These are phyloP conservation scores for Dryoscopus gambensis DNA, from an alignment of 2,113 vertebrate species.

Conservation along the genomic window DNA sequence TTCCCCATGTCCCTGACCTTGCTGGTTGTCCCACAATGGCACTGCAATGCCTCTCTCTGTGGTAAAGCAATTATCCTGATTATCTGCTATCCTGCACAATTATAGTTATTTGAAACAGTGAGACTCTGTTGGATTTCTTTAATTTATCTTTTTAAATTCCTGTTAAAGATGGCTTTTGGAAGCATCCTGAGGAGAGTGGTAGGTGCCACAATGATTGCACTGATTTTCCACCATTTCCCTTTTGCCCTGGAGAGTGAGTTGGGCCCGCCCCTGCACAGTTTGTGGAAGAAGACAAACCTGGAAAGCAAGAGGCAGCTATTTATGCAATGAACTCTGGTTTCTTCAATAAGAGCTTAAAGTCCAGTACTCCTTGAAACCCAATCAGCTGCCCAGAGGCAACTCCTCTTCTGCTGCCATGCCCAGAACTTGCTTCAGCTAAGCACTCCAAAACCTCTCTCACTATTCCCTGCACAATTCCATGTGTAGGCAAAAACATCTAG, in stretches of 20 bases:
- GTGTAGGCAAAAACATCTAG: not conserved
- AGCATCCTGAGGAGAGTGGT: not conserved
- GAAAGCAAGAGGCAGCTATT: not conserved
- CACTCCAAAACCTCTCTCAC: not conserved
- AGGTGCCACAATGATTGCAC: not conserved
- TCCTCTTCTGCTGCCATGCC: not conserved
- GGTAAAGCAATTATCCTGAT: not conserved
- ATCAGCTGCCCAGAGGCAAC: not conserved
- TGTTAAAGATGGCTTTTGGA: not conserved
- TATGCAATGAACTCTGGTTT: not conserved
- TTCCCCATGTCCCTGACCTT: not conserved
- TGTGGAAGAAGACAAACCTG: not conserved
- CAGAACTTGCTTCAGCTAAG: not conserved
- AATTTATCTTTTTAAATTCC: not conserved
- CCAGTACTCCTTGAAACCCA: not conserved
- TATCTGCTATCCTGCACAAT: not conserved
- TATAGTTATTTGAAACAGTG: not conserved
- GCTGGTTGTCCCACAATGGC: not conserved
- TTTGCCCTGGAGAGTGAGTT: not conserved
- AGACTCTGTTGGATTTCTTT: not conserved
- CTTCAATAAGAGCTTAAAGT: not conserved
- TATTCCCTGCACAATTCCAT: rapidly evolving
- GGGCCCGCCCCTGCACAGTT: rapidly evolving
- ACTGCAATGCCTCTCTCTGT: not conserved
- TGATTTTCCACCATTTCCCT: not conserved